Percentiles rank a stretch among this genome's conserved stretches.
These are phyloP conservation scores for Sycon ciliatum DNA, from an alignment of 37 sponge, comb jelly and placozoan species.

Conservation along the genomic window DNA sequence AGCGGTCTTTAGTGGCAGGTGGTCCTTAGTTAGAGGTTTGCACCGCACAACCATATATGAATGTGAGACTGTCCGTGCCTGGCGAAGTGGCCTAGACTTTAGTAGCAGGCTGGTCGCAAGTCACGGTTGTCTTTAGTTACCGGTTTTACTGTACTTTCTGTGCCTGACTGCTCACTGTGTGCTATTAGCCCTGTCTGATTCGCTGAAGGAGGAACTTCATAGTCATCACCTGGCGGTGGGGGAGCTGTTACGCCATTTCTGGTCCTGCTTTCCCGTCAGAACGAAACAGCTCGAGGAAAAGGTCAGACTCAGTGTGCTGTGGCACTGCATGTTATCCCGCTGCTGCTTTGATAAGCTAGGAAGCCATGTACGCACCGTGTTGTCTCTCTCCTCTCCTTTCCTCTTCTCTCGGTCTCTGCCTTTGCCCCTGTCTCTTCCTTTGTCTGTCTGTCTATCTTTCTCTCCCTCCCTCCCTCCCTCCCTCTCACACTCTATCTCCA, in stretches of 20 bases:
- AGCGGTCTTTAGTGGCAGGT: too few species aligned
- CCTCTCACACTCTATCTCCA: slow-evolving; percentile 12
- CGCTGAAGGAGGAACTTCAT: slow-evolving; percentile 21
- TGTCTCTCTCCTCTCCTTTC: background rate
- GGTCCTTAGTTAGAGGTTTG: too few species aligned
- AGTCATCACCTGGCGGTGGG: slow-evolving; percentile 50
- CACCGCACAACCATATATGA: too few species aligned
- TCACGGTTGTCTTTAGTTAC: too few species aligned
- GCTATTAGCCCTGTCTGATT: too few species aligned
- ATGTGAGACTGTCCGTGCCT: too few species aligned
- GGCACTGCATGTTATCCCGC: background rate
- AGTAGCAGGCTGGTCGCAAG: too few species aligned
- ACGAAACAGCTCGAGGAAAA: slow-evolving; percentile 61
- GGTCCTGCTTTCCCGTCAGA: slow-evolving; percentile 73
- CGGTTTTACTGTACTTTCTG: too few species aligned
- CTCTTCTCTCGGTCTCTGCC: background rate
- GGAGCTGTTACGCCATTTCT: slow-evolving; percentile 84
- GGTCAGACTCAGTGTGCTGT: slow-evolving; percentile 22
- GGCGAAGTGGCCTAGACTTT: too few species aligned
- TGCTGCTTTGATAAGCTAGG: background rate
- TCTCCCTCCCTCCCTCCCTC: slow-evolving; percentile 10
- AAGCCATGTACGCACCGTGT: background rate
- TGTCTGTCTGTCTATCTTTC: background rate
- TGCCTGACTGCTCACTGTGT: too few species aligned
- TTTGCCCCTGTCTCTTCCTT: background rate